A percentile compares a stretch with the other conserved stretches of the same genome.
Conservation (phyloP, 2,113 vertebrate species). For the Clarias gariepinus region DNA sequence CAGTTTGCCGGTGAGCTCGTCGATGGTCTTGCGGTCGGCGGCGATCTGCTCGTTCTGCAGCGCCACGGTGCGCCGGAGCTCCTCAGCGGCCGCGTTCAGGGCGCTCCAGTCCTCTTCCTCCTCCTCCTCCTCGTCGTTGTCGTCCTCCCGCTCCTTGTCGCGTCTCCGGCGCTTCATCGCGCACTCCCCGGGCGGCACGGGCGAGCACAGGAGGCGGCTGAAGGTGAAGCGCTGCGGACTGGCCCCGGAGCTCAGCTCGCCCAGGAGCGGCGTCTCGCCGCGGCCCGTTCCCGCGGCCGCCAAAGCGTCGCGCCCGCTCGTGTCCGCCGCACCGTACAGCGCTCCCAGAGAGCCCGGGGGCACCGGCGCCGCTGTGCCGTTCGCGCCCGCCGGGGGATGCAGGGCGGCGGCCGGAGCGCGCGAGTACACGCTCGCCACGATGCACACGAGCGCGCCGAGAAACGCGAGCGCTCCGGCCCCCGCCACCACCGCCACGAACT, state of each 20-base stretch:
- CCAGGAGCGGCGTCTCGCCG: slow-evolving; percentile 70
- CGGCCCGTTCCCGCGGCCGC: slow-evolving; percentile 62
- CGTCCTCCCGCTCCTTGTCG: slow-evolving; percentile 46
- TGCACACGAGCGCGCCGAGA: slow-evolving; percentile 92
- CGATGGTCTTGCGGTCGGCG: slow-evolving; percentile 87
- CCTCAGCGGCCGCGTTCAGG: slow-evolving; percentile 85
- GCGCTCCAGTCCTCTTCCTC: slow-evolving; percentile 79
- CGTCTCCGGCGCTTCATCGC: slow-evolving; percentile 57
- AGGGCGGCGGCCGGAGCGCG: slow-evolving; percentile 72
- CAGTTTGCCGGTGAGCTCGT: slow-evolving; percentile 90
- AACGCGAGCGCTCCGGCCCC: slow-evolving; percentile 91
- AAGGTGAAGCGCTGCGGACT: slow-evolving; percentile 73
- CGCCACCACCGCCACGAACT: slow-evolving; percentile 91
- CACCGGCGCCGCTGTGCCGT: slow-evolving; percentile 74
- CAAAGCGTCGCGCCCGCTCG: slow-evolving; percentile 54
- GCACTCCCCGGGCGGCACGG: slow-evolving; percentile 81
- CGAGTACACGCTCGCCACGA: slow-evolving; percentile 91
- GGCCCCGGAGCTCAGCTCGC: slow-evolving; percentile 61
- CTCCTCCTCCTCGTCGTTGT: slow-evolving; percentile 57
- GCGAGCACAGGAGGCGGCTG: slow-evolving; percentile 89
- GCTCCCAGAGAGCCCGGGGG: slow-evolving; percentile 76
- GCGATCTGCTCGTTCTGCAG: slow-evolving; percentile 92
- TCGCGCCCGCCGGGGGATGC: slow-evolving; percentile 66
- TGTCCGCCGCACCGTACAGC: slow-evolving; percentile 78
- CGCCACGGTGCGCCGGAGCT: slow-evolving; percentile 87